Evolutionary conservation across 2,888 invertebrate species (phyloP).

Genomic region (Palloptera scutellata): DNA sequence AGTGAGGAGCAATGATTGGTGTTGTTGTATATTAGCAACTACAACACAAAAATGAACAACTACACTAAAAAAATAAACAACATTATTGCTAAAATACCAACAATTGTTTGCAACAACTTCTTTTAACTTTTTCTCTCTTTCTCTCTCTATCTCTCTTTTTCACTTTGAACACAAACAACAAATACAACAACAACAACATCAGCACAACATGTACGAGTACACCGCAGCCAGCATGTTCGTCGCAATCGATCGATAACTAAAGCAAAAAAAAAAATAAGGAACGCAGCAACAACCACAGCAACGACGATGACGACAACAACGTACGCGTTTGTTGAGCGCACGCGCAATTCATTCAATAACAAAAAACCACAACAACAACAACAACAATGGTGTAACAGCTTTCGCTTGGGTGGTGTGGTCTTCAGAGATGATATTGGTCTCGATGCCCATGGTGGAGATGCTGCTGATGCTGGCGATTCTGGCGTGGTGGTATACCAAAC

Average conservation of each 20-base stretch:
- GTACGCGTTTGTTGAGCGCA: neutral
- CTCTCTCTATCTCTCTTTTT: no score
- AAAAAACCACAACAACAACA: neutral
- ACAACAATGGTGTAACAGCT: neutral
- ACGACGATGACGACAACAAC: neutral
- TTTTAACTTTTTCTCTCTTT: no score
- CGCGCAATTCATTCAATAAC: no score
- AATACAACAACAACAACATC: slow-evolving; percentile 1
- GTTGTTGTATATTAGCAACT: no score
- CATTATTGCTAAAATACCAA: no score
- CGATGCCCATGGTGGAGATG: slow-evolving; percentile 10
- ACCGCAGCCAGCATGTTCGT: slow-evolving; percentile 1
- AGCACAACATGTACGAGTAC: slow-evolving; percentile 14
- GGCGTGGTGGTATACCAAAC: neutral
- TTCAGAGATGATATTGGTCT: neutral
- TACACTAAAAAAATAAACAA: no score
- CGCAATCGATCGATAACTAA: slow-evolving; percentile 1
- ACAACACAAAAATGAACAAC: no score
- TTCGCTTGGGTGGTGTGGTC: slow-evolving; percentile 14
- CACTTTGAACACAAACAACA: neutral
- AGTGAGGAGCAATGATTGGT: no score
- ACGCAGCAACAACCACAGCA: neutral
- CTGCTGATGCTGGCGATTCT: slow-evolving; percentile 2
- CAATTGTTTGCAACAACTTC: no score
- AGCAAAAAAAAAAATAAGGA: neutral